Base-by-base conservation (phyloP, 2,888 invertebrate species). In the Mesodorylaimus sp. region DNA sequence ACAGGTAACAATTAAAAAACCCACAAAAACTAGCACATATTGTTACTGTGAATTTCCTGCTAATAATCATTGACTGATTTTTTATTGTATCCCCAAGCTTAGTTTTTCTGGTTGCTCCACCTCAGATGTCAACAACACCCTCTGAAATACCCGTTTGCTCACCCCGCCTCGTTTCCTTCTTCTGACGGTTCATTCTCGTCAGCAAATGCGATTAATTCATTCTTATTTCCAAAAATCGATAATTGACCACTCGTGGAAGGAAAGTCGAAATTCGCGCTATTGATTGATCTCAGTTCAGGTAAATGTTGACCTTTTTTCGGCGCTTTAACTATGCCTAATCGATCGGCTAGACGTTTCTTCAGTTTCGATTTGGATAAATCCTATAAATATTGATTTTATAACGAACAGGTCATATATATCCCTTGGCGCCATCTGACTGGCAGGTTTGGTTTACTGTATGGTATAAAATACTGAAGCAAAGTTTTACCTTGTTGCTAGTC, bases 291-390 rank as follows among this genome's bases (percentile, higher is more conserved):
- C 26, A 55, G 50, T 5, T 51, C 16, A 2, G 56, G 56, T 27
- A 56, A 24, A 24, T 46, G 39, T 50, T 58, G 59, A 16, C 59
- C 59, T 2, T 57, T 57, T 29, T 63, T 58, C 1, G 68, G 67
- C 1, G 66, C 26, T 10, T 13, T 61, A 55, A 69, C 65, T 51
- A 76, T 70, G 21, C 75, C 74, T 50, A 76, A 60, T 26, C 72
- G 69, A 23, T 63, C 59, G 0, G 75, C 74, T 23, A 76, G 60
- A 7, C 76, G 68, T 41, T 67, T 69, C 59, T 73, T 74, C n/a
- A n/a, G n/a, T n/a, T n/a, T n/a, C n/a, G n/a, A n/a, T n/a, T n/a
- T n/a, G n/a, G n/a, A n/a, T n/a, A n/a, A n/a, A n/a, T n/a, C n/a
- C n/a, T n/a, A n/a, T n/a, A n/a, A n/a, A n/a, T n/a, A n/a, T n/a